Evolutionary conservation across 2,888 invertebrate genomes (phyloP), one percentile per base, ranked within the genome.

Genomic region (Icerya purchasi): DNA sequence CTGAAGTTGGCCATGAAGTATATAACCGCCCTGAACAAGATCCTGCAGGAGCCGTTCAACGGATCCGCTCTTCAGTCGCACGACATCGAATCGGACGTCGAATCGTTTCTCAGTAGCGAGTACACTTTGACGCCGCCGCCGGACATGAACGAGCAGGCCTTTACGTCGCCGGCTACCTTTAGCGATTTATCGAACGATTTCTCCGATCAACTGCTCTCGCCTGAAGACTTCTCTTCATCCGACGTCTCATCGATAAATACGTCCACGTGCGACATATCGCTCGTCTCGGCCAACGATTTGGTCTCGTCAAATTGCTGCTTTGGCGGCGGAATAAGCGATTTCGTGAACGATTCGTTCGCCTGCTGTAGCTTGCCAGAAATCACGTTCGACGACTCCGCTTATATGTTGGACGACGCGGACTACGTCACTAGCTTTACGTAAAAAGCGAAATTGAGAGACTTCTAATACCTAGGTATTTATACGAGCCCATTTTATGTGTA

Each of bases 1-100:
- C 72, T 91, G 54, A 75, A 87, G 49, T 74, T 90, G 62, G 91
- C 91, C 22, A 86, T 91, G 84, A 82, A 84, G 68, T 91, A 91
- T 70, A 91, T 91, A 64, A 74, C 81, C 14, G 81, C 85, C 18
- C 73, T 91, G 57, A 81, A 80, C n/a, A 75, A 81, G 0, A 79
- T 82, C 1, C 72, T 86, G 62, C 67, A 69, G 54, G 68, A 74
- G 64, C 72, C 77, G 36, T n/a, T n/a, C 22, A 59, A 61, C 54
- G 5, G 8, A 14, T 36, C 36, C 36, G 36, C 36, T 36, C 8
- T 36, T 36, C 36, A 36, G 14, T 49, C 20, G 23, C 20, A 23
- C 2, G 56, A 50, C 49, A 23, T 36, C 25, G 53, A 55, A 52
- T 56, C 60, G 3, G 58, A 58, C 54, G 54, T 21, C 1, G 58